phyloP scores from a whole-genome alignment of 2,113 vertebrate genomes.

The Ariopsis seemanni region DNA sequence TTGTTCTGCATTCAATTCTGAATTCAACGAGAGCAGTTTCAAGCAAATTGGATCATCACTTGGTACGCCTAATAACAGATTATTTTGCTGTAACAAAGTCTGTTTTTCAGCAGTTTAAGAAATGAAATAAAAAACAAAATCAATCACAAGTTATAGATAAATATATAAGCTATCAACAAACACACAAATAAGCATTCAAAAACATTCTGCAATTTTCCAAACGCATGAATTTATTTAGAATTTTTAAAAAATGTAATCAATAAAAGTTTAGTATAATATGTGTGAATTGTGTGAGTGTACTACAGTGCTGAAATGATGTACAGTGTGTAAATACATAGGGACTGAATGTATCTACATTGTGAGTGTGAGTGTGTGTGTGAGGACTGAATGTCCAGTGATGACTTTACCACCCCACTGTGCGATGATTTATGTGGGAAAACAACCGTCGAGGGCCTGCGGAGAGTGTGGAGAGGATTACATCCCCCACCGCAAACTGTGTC shows the following conservation, averaged over 20 bases:
- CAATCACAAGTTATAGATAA: background rate
- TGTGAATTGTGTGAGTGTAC: constrained; percentile 48
- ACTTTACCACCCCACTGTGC: constrained; percentile 75
- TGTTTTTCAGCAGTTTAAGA: no score
- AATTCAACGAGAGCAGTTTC: no score
- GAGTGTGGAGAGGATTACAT: constrained; percentile 76
- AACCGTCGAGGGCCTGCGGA: constrained; percentile 67
- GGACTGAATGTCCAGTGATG: constrained; percentile 70
- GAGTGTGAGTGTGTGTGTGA: background rate
- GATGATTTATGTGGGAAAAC: constrained; percentile 82
- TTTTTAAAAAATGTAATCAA: background rate
- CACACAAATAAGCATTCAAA: background rate
- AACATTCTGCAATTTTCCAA: background rate
- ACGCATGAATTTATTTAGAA: background rate
- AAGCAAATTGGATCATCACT: no score
- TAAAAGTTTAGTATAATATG: constrained; percentile 7
- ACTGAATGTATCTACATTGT: background rate
- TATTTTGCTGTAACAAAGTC: no score
- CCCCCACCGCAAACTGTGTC: constrained; percentile 64
- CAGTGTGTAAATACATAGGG: background rate
- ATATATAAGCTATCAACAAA: background rate
- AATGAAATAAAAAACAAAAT: no score
- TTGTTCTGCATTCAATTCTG: no score
- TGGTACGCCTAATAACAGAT: no score
- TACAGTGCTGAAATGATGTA: constrained; percentile 58